Evolutionary conservation across 1,140 invertebrate species (phyloP).

Genomic region (Battus philenor): DNA sequence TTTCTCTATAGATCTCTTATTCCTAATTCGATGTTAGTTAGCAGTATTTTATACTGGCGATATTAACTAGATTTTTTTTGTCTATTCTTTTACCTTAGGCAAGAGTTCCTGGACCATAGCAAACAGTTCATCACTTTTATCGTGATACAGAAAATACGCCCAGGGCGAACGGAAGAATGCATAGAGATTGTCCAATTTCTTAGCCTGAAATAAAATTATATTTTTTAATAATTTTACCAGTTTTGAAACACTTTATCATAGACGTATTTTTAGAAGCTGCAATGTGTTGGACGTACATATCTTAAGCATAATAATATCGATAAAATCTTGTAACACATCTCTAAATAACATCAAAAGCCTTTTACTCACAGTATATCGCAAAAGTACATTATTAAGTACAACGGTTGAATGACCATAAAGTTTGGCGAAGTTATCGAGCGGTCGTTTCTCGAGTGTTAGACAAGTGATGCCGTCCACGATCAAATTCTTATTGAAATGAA

Average conservation of each 20-base stretch:
- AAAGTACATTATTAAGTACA: constrained; percentile 49
- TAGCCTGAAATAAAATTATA: constrained; percentile 32
- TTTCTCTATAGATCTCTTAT: too few relatives aligned
- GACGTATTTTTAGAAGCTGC: too few relatives aligned
- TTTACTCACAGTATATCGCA: constrained; percentile 50
- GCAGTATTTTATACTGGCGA: too few relatives aligned
- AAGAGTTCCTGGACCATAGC: constrained; percentile 54
- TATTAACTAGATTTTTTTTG: too few relatives aligned
- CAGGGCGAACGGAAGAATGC: constrained; percentile 49
- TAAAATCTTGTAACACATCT: too few relatives aligned
- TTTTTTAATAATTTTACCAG: constrained; percentile 5
- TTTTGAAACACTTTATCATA: too few relatives aligned
- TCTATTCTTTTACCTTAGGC: constrained; percentile 57
- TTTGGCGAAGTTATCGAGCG: constrained; percentile 44
- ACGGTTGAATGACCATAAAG: constrained; percentile 43
- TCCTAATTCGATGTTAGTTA: too few relatives aligned
- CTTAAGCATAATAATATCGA: too few relatives aligned
- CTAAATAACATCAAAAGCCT: too few relatives aligned
- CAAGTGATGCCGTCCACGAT: constrained; percentile 58
- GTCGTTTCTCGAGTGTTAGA: constrained; percentile 35
- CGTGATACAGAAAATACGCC: constrained; percentile 59
- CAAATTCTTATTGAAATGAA: constrained; percentile 45
- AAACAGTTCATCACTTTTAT: constrained; percentile 47
- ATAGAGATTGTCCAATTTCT: constrained; percentile 53
- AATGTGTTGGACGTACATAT: too few relatives aligned